Percentiles rank a stretch among this genome's conserved stretches.
Conservation (phyloP, 2,888 invertebrate species). For the Eupeodes latifasciatus region DNA sequence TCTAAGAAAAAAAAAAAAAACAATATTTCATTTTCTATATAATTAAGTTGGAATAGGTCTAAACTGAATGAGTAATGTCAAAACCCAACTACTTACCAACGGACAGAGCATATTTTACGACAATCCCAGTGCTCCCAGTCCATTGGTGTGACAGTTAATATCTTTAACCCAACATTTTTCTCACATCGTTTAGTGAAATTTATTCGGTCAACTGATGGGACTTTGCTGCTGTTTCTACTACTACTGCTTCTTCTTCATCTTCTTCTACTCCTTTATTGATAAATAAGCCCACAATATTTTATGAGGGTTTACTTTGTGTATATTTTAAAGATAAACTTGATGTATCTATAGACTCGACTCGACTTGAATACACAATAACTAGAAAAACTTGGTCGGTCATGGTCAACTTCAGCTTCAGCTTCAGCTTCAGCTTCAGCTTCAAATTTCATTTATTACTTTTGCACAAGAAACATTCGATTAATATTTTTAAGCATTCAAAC, state of each 20-base stretch:
- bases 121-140: too few relatives aligned
- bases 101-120: too few relatives aligned
- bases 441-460: conserved; percentile 20
- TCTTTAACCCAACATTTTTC: conserved; percentile 15
- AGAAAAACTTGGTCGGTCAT: conserved; percentile 26
- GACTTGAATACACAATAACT: not conserved
- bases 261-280: conserved; percentile 17
- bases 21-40: too few relatives aligned
- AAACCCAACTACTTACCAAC: too few relatives aligned
- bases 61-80: not conserved
- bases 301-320: conserved; percentile 27
- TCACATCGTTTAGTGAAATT: conserved; percentile 31
- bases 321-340: conserved; percentile 30
- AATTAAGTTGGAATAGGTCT: too few relatives aligned
- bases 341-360: not conserved
- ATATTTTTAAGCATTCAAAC: not conserved
- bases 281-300: conserved; percentile 25
- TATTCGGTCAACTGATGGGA: conserved; percentile 16
- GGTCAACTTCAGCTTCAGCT: conserved; percentile 5
- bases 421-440: not conserved
- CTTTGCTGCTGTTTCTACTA: too few relatives aligned
- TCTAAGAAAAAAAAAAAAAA: too few relatives aligned
- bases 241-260: too few relatives aligned
- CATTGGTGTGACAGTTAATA: conserved; percentile 15
- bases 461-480: conserved; percentile 30